These are phyloP conservation scores for Crenuchus spilurus DNA, from an alignment of 2,797 vertebrate genomes.

Conservation along the genomic window DNA sequence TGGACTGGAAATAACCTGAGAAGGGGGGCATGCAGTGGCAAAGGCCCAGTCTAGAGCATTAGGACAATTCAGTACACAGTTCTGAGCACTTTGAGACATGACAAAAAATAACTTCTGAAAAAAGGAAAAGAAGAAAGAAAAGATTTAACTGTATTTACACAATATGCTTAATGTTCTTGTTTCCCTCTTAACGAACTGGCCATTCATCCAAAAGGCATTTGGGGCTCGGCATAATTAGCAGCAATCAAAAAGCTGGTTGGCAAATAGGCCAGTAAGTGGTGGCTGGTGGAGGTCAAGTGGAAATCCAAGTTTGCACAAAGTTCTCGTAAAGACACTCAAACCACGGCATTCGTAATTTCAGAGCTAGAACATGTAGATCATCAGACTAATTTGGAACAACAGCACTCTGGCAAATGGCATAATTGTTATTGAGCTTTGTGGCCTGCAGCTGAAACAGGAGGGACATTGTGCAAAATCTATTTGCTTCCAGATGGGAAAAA, in stretches of 20 bases:
- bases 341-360: conserved; percentile 56
- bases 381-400: conserved; percentile 61
- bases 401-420: conserved; percentile 50
- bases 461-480: conserved; percentile 59
- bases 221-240: conserved; percentile 62
- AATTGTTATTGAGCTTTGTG: conserved; percentile 46
- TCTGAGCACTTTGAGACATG: conserved; percentile 16
- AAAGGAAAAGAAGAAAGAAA: conserved; percentile 1
- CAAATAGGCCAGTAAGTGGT: conserved; percentile 65
- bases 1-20: conserved; percentile 54
- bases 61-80: conserved; percentile 57
- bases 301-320: conserved; percentile 66
- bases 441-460: conserved; percentile 65
- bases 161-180: conserved; percentile 67
- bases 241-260: conserved; percentile 67
- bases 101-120: conserved; percentile 10
- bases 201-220: conserved; percentile 59
- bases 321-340: conserved; percentile 54
- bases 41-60: conserved; percentile 47
- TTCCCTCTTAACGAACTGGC: conserved; percentile 58
- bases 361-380: conserved; percentile 56
- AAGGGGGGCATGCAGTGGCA: conserved; percentile 52
- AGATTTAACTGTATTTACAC: conserved; percentile 65
- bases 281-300: conserved; percentile 58
- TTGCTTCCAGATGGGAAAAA: not conserved